Conservation (phyloP, 1,140 invertebrate genomes). For the Chlorops oryzae region DNA sequence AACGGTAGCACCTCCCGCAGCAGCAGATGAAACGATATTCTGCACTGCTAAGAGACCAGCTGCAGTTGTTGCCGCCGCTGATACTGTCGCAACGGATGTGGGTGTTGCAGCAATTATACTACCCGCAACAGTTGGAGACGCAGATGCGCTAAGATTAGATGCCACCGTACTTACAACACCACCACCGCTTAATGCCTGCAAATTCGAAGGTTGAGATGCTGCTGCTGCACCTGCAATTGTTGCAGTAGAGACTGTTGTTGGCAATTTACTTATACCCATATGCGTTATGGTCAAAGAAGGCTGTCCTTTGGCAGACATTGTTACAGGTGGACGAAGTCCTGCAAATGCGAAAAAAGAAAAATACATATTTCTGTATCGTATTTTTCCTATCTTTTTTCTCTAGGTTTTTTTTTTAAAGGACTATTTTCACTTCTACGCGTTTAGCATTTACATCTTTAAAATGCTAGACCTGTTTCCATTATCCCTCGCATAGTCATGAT, state of each 20-base stretch:
- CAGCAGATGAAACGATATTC: slow-evolving; percentile 12
- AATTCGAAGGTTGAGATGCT: slow-evolving; percentile 29
- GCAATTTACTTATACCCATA: slow-evolving; percentile 37
- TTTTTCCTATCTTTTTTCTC: too few relatives aligned
- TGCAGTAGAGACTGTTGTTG: slow-evolving; percentile 12
- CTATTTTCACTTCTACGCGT: too few relatives aligned
- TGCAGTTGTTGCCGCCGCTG: background rate
- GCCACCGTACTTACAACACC: slow-evolving; percentile 10
- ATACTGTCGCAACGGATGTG: background rate
- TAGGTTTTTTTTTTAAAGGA: too few relatives aligned
- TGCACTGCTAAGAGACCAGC: slow-evolving; percentile 17
- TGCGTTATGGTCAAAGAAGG: slow-evolving; percentile 46
- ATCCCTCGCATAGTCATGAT: too few relatives aligned
- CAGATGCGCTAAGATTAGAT: background rate
- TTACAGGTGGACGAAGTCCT: slow-evolving; percentile 39
- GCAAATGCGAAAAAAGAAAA: background rate
- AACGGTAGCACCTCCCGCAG: slow-evolving; percentile 35
- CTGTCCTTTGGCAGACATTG: slow-evolving; percentile 42
- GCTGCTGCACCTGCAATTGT: slow-evolving; percentile 8
- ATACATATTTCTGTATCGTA: too few relatives aligned
- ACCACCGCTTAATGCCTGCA: slow-evolving; percentile 27
- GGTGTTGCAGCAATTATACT: slow-evolving; percentile 18
- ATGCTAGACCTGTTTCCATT: too few relatives aligned
- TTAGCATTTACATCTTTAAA: too few relatives aligned
- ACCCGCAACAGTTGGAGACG: too few relatives aligned